These are phyloP conservation scores for Chondrosia reniformis DNA, from an alignment of 37 sponge, comb jelly and placozoan genomes.

Conservation along the genomic window DNA sequence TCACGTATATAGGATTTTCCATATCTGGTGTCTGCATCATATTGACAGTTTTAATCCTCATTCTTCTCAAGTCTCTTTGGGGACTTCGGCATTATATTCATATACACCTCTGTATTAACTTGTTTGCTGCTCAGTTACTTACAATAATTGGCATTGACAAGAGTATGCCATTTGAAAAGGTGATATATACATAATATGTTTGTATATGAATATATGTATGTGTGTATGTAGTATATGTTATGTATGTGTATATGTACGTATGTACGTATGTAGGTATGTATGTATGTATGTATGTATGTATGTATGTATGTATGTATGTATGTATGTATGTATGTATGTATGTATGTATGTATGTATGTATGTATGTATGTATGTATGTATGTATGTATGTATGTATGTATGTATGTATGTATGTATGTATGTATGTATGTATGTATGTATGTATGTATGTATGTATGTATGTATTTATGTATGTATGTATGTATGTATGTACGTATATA, in stretches of 20 bases:
- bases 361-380: not conserved
- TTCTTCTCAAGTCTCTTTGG: constrained; percentile 57
- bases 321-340: not conserved
- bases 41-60: constrained; percentile 24
- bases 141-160: constrained; percentile 41
- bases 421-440: not conserved
- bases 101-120: constrained; percentile 44
- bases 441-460: not conserved
- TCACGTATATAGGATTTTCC: constrained; percentile 36
- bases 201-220: not conserved
- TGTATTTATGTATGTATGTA: not conserved
- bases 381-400: not conserved
- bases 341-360: not conserved
- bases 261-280: not conserved
- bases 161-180: not conserved
- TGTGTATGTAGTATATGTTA: not conserved
- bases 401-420: not conserved
- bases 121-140: constrained; percentile 51
- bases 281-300: not conserved
- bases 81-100: constrained; percentile 54
- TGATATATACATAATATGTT: not conserved
- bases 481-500: not conserved
- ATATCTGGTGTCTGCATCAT: constrained; percentile 44
- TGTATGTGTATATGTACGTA: not conserved
- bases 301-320: not conserved